Percentiles rank a stretch among this genome's conserved stretches.
phyloP scores from a whole-genome alignment of 2,888 invertebrate genomes.

The Oligia latruncula region DNA sequence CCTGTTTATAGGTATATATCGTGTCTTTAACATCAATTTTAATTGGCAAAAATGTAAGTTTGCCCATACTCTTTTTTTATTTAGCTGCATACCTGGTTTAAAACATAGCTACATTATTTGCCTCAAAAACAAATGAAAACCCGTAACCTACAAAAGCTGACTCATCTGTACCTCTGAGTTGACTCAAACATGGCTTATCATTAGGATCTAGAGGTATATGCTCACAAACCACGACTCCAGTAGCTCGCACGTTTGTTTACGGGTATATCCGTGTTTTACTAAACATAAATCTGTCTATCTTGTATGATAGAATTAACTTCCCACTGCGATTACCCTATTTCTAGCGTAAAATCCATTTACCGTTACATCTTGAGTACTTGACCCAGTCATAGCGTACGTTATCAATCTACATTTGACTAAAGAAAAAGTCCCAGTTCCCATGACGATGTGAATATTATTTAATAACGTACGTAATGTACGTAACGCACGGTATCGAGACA shows the following conservation, averaged over 20 bases:
- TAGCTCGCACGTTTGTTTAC: constrained; percentile 6
- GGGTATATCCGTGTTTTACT: neutral
- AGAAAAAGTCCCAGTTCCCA: constrained; percentile 24
- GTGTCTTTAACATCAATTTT: constrained; percentile 6
- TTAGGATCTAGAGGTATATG: constrained; percentile 27
- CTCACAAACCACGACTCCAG: constrained; percentile 21
- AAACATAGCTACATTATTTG: neutral
- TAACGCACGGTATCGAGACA: constrained; percentile 23
- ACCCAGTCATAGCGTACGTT: constrained; percentile 44
- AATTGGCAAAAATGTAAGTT: neutral
- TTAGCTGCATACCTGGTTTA: no score
- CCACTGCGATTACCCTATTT: constrained; percentile 15
- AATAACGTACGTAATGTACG: neutral
- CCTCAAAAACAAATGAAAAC: constrained; percentile 23
- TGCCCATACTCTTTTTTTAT: neutral
- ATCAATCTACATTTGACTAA: constrained; percentile 22
- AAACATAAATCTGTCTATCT: neutral
- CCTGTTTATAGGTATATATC: no score
- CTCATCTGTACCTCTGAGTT: constrained; percentile 30
- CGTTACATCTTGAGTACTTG: constrained; percentile 43
- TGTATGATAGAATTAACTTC: neutral
- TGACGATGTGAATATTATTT: constrained; percentile 53
- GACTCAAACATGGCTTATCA: constrained; percentile 35
- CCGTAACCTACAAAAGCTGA: constrained; percentile 10
- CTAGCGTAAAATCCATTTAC: constrained; percentile 27